These are phyloP conservation scores for western clawed frog (Xenopus tropicalis) DNA, from an alignment of 2,113 vertebrate genomes.

Conservation along the genomic window UCB_Xtro_10.0 CM004450.2:91211001-91211500, in stretches of 20 bases:
- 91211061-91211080: constrained; percentile 9
- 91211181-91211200: not conserved
- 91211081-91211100: constrained; percentile 8
- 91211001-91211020: not conserved
- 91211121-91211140: constrained; percentile 27
- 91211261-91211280: not conserved
- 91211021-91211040: constrained; percentile 1
- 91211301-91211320: not conserved
- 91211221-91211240: not conserved
- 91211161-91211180: not conserved
- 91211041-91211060: constrained; percentile 8
- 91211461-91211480: no score
- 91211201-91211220: not conserved
- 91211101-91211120: constrained; percentile 29
- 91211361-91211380: not conserved
- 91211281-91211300: not conserved
- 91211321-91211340: not conserved
- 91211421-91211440: no score
- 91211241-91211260: not conserved
- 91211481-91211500: no score
- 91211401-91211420: no score
- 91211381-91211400: no score
- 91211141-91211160: constrained; percentile 3
- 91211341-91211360: not conserved
- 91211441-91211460: no score